Evolutionary conservation across 2,797 vertebrate species (phyloP).

Genomic region (Artibeus jamaicensis): DNA sequence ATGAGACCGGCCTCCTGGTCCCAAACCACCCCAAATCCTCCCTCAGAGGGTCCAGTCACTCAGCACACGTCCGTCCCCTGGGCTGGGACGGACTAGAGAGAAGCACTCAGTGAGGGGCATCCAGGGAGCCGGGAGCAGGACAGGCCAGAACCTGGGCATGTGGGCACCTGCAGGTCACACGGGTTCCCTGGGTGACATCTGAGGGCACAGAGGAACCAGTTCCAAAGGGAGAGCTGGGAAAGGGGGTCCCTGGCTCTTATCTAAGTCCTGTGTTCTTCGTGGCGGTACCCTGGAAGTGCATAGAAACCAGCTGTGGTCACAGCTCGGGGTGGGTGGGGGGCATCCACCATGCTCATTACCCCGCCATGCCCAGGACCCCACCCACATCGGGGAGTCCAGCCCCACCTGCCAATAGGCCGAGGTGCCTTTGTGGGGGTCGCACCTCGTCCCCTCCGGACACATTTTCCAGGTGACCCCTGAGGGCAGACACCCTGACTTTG

Average conservation of each 20-base stretch:
- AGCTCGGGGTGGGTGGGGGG: fast-evolving
- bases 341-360: fast-evolving
- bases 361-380: fast-evolving
- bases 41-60: background rate
- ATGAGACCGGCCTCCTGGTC: fast-evolving
- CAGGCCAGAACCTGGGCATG: fast-evolving
- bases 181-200: background rate
- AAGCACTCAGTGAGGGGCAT: background rate
- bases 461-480: too few species aligned
- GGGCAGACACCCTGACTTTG: fast-evolving
- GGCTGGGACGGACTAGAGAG: background rate
- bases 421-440: fast-evolving
- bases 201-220: background rate
- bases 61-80: background rate
- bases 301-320: fast-evolving
- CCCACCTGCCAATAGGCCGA: background rate
- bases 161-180: background rate
- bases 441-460: background rate
- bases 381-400: fast-evolving
- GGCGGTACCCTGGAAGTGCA: background rate
- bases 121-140: background rate
- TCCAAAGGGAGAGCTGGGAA: background rate
- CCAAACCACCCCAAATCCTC: background rate
- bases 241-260: fast-evolving
- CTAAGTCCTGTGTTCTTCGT: fast-evolving